Conservation (phyloP, 2,113 vertebrate genomes). For the Tiliqua scincoides region DNA sequence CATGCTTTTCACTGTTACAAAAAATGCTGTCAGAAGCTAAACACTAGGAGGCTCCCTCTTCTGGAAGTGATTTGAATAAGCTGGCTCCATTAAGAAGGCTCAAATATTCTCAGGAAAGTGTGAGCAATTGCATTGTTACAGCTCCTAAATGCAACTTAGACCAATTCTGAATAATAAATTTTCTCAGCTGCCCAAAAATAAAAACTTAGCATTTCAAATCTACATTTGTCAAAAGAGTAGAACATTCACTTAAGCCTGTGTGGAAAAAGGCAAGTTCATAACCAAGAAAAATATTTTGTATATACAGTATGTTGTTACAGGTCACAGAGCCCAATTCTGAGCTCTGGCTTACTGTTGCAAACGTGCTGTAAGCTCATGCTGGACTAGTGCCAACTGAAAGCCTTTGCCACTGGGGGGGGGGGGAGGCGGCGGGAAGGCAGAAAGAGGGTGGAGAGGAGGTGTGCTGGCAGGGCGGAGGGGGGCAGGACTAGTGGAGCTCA, state of each 20-base stretch:
- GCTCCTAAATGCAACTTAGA: neutral
- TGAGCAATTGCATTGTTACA: neutral
- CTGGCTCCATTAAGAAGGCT: neutral
- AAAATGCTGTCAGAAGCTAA: neutral
- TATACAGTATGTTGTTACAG: neutral
- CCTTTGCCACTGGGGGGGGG: too few relatives aligned
- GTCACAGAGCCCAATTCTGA: too few relatives aligned
- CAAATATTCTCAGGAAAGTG: neutral
- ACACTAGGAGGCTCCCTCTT: neutral
- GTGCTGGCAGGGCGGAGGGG: too few relatives aligned
- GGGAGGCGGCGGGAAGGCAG: too few relatives aligned
- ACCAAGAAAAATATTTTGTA: neutral
- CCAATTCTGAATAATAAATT: neutral
- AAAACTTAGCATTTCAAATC: neutral
- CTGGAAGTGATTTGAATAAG: neutral
- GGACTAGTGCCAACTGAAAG: too few relatives aligned
- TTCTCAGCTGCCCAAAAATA: neutral
- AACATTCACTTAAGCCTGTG: neutral
- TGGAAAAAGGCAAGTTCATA: slow-evolving; percentile 7
- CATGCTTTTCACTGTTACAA: neutral
- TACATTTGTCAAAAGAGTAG: accelerated
- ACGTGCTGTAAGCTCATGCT: too few relatives aligned
- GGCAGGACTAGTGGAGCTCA: too few relatives aligned
- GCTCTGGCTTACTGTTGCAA: too few relatives aligned
- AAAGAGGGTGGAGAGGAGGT: too few relatives aligned